phyloP scores from a whole-genome alignment of 2,113 vertebrate species.

The Jacana jacana region DNA sequence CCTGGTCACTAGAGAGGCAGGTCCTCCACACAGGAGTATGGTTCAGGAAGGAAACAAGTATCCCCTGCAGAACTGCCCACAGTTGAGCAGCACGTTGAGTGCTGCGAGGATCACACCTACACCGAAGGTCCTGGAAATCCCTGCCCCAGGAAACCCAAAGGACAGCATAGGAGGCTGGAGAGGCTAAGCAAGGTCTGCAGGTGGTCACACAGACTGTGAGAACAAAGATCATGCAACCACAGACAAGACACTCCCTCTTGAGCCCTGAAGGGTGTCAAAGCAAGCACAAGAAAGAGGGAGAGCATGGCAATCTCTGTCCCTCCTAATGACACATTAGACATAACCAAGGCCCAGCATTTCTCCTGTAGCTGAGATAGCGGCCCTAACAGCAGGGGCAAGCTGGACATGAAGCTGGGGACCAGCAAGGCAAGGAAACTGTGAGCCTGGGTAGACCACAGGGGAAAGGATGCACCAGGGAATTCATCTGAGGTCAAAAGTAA shows the following conservation, averaged over 20 bases:
- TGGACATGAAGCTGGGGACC: background rate
- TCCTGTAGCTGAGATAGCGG: background rate
- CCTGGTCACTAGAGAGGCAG: background rate
- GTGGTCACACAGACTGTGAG: background rate
- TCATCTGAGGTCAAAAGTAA: background rate
- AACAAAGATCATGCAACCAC: background rate
- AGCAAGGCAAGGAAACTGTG: background rate
- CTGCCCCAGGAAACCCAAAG: background rate
- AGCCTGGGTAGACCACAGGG: no score
- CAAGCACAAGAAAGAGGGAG: background rate
- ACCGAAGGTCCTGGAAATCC: background rate
- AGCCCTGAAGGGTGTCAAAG: background rate
- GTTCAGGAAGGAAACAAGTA: background rate
- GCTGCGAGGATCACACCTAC: background rate
- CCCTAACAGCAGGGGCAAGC: background rate
- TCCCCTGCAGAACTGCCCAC: rapidly evolving
- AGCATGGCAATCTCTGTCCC: background rate
- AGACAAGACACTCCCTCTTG: background rate
- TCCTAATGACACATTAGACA: background rate
- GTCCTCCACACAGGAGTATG: background rate
- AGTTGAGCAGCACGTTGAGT: rapidly evolving
- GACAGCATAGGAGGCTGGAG: background rate
- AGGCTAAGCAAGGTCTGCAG: background rate
- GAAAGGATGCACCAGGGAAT: background rate
- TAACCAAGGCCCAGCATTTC: background rate